Evolutionary conservation across 2,113 vertebrate species (phyloP), one percentile per base, ranked within the genome.

Genomic region (Chloroceryle aenea): DNA sequence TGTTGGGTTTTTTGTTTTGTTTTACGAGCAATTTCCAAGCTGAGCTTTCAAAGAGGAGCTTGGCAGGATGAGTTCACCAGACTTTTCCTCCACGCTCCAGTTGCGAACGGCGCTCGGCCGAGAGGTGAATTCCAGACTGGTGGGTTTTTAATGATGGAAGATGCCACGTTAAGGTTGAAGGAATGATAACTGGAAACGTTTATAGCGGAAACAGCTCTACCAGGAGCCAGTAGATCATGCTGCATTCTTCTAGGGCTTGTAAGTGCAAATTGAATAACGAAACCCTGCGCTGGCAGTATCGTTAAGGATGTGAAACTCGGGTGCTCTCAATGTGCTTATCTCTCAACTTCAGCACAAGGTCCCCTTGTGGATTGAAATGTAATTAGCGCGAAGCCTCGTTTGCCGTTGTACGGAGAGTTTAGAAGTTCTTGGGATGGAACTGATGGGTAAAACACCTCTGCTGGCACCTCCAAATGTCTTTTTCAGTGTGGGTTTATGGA

Each of bases 261-360:
- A 38, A 13, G 21, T 43, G 67, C 53, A 72, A 14, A 12, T 73
- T 73, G 40, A 72, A 27, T 47, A 40, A 15, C 15, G 34, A 62
- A 58, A 34, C 10, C 3, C 27, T 36, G 56, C 14, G 0, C 17
- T 45, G 12, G 6, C 3, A 5, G n/a, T 48, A 4, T 21, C n/a
- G 47, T 16, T 36, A 23, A 80, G 78, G 48, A 15, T 13, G 14
- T 42, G 61, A 59, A 83, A 43, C 45, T n/a, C 7, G 9, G 69
- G 63, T 1, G 2, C 67, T 90, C 58, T n/a, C 55, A 20, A 9
- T 21, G 25, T 43, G 45, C 67, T 71, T 55, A 6, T 80, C 14
- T 50, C 62, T 88, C 66, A 45, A 7, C 64, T 61, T 27, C 22
- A 87, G 62, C 73, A 9, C 50, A 3, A 52, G 56, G 36, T 76